Percentiles rank a stretch among this genome's conserved stretches.
Conservation (phyloP, 2,888 invertebrate genomes). For the Alcis repandata region DNA sequence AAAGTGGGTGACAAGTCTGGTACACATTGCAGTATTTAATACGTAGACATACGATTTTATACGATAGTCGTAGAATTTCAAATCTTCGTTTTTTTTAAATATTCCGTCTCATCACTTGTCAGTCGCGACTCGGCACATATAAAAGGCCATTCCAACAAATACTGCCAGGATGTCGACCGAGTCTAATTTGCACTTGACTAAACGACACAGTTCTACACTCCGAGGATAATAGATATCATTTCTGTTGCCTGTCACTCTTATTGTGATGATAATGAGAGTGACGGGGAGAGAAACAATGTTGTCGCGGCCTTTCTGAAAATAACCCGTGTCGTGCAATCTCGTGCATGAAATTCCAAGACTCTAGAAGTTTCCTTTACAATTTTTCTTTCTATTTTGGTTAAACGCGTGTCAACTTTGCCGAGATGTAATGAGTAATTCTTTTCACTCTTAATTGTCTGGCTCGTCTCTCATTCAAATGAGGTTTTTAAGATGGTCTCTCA, state of each 20-base stretch:
- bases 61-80: no score
- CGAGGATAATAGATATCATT: not conserved
- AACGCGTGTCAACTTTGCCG: constrained; percentile 8
- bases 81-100: constrained; percentile 8
- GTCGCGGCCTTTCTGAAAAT: constrained; percentile 5
- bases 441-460: constrained; percentile 9
- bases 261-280: not conserved
- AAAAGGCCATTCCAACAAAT: constrained; percentile 26
- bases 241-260: constrained; percentile 6
- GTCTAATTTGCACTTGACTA: constrained; percentile 29
- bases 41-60: no score
- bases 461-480: not conserved
- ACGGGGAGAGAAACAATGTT: constrained; percentile 2
- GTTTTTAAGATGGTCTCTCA: not conserved
- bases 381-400: constrained; percentile 7
- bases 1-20: no score
- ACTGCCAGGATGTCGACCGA: constrained; percentile 31
- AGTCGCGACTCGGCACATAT: constrained; percentile 12
- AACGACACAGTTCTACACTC: not conserved
- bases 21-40: no score
- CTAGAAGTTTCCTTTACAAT: constrained; percentile 20
- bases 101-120: constrained; percentile 19
- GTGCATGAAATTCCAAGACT: constrained; percentile 8
- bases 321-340: constrained; percentile 1
- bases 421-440: constrained; percentile 13